Percentiles rank a stretch among this genome's conserved stretches.
phyloP scores from a whole-genome alignment of 2,888 invertebrate species.

The Dinocampus coccinellae region DNA sequence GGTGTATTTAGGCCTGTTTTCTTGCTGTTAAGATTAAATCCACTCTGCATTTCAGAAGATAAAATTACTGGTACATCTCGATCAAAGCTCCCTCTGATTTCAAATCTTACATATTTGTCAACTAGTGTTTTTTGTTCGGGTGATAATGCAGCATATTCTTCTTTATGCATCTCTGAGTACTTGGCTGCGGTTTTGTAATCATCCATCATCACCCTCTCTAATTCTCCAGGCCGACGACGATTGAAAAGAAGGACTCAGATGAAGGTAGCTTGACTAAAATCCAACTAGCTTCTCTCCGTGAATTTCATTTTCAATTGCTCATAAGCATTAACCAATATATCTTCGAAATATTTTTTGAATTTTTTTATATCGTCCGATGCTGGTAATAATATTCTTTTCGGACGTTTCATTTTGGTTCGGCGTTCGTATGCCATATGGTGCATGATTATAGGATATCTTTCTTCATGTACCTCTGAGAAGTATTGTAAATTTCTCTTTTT shows the following conservation, averaged over 20 bases:
- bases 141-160: constrained; percentile 25
- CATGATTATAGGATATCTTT: constrained; percentile 35
- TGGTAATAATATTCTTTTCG: constrained; percentile 23
- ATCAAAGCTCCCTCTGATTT: constrained; percentile 38
- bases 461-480: constrained; percentile 40
- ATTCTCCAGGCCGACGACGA: constrained; percentile 39
- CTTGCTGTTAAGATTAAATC: too few relatives aligned
- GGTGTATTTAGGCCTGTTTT: too few relatives aligned
- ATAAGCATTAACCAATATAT: neutral
- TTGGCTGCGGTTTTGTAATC: constrained; percentile 27
- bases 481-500: constrained; percentile 34
- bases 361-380: constrained; percentile 25
- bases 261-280: constrained; percentile 24
- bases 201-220: constrained; percentile 31
- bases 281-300: constrained; percentile 14
- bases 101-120: constrained; percentile 39
- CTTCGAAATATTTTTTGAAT: neutral
- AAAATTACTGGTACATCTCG: constrained; percentile 41
- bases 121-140: constrained; percentile 20
- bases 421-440: constrained; percentile 40
- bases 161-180: constrained; percentile 19
- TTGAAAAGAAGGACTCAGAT: constrained; percentile 39
- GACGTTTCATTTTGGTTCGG: constrained; percentile 9
- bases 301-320: constrained; percentile 13
- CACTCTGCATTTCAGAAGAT: neutral